A percentile compares a stretch with the other conserved stretches of the same genome.
phyloP scores from a whole-genome alignment of 2,113 vertebrate species.

The Labeo rohita region DNA sequence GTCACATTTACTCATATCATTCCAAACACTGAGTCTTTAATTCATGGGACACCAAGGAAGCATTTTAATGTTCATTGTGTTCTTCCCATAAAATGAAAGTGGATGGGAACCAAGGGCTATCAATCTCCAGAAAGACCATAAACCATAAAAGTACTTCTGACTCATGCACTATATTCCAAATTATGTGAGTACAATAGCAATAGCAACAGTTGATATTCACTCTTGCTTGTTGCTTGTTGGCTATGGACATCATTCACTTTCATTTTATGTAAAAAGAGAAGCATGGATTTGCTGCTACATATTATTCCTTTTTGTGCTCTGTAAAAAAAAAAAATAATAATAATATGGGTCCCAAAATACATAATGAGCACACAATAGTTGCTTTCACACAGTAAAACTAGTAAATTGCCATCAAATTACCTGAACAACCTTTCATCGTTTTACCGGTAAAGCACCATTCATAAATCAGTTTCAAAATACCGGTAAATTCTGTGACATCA shows the following conservation, averaged over 20 bases:
- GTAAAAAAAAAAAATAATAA: no score
- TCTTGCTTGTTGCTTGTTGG: neutral
- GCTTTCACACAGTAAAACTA: no score
- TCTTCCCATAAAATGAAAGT: neutral
- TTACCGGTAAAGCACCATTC: no score
- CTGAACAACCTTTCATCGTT: no score
- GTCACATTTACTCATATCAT: neutral
- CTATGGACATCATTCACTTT: neutral
- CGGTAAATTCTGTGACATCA: no score
- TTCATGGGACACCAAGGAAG: neutral
- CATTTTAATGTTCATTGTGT: neutral
- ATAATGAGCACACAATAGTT: no score
- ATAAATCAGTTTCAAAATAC: no score
- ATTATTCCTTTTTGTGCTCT: neutral
- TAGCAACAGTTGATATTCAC: neutral
- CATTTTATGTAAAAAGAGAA: neutral
- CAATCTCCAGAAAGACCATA: neutral
- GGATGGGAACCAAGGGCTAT: neutral
- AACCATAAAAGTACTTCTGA: neutral
- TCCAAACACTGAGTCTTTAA: neutral
- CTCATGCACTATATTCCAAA: neutral
- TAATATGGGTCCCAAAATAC: no score
- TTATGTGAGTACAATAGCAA: neutral
- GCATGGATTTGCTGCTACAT: neutral
- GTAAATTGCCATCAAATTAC: no score